Evolutionary conservation across 2,888 invertebrate genomes (phyloP).

Genomic region (Homarus gammarus): DNA sequence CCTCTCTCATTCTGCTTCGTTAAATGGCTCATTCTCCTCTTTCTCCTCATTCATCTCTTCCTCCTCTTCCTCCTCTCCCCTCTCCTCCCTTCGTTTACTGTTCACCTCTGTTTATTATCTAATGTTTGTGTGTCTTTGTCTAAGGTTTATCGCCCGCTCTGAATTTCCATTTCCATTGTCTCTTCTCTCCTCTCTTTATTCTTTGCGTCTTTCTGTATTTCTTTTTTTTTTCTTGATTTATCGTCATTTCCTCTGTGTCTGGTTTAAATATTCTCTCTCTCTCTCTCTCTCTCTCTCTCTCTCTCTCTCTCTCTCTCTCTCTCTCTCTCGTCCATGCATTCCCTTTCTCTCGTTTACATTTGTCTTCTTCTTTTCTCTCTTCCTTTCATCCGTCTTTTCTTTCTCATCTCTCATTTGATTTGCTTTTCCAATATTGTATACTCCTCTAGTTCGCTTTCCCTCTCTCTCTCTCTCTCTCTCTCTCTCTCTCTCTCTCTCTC

Average conservation of each 20-base stretch:
- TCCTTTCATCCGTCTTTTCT: background rate
- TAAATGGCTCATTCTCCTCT: too few species aligned
- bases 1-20: background rate
- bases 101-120: too few species aligned
- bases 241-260: too few species aligned
- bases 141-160: too few species aligned
- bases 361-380: background rate
- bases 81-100: too few species aligned
- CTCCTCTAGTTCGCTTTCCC: background rate
- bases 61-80: background rate
- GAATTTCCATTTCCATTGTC: too few species aligned
- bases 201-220: too few species aligned
- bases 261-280: background rate
- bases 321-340: background rate
- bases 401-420: background rate
- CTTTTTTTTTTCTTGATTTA: background rate
- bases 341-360: background rate
- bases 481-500: too few species aligned
- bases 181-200: too few species aligned
- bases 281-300: background rate
- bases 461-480: background rate
- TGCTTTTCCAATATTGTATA: background rate
- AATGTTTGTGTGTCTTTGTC: too few species aligned
- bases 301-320: constrained; percentile 6
- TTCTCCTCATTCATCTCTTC: background rate